Evolutionary conservation across 1,140 invertebrate species (phyloP), one percentile per base, ranked within the genome.

Genomic region (Habropoda laboriosa): DNA sequence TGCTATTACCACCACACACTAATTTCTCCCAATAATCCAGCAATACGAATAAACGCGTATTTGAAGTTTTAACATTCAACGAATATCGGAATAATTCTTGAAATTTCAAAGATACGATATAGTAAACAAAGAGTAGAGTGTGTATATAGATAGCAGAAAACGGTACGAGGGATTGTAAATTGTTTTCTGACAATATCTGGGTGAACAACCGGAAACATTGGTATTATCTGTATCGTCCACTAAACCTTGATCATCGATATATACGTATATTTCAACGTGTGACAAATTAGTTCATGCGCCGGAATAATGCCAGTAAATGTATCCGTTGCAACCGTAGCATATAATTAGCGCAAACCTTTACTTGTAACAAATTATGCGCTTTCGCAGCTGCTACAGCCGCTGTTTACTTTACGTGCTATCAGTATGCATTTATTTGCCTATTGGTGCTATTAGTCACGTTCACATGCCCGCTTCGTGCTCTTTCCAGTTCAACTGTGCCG

Each of bases 321-420:
- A 79, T 57, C 24, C 42, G 53, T 60, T 13, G 45, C 12, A 2
- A 38, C 24, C n/a, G n/a, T 27, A 6, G 55, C 49, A 38, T 67
- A 61, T 51, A 75, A 68, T 64, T 60, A n/a, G 4, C 32, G 32
- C 30, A n/a, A 60, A 38, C 58, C 42, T 73, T 82, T 68, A 73
- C 18, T 72, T 79, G 42, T 45, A 73, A 83, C 61, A 73, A 83
- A 68, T 83, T 79, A 76, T 79, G 40, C 35, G 42, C 55, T 32
- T 67, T 35, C 58, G 61, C 73, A 24, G 16, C 61, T 40, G 49
- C 53, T 40, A 42, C 74, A 53, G 47, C 67, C 81, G 72, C 24
- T 58, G 73, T 72, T 73, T 67, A 67, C 60, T 76, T 76, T 82
- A 63, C 66, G 40, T 51, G 74, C 49, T 67, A 79, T 58, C 64